These are phyloP conservation scores for Acanthosoma haemorrhoidale DNA, from an alignment of 2,888 invertebrate genomes.

Conservation along the genomic window DNA sequence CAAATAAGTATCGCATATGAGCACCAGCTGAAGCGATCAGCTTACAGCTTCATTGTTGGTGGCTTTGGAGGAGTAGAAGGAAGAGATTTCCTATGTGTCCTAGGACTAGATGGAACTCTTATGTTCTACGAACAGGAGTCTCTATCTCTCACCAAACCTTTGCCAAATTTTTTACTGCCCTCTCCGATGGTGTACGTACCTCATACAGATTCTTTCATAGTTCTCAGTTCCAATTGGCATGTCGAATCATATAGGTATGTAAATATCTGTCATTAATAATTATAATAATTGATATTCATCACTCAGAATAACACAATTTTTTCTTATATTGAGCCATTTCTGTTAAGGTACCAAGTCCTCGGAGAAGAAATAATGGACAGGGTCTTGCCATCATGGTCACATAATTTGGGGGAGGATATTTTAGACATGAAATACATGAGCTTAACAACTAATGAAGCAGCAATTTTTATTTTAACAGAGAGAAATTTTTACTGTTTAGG, in stretches of 20 bases:
- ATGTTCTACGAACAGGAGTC: constrained; percentile 91
- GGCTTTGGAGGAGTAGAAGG: constrained; percentile 79
- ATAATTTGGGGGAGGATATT: constrained; percentile 74
- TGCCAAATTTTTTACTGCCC: constrained; percentile 76
- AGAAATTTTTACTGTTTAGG: constrained; percentile 73
- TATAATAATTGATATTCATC: too few relatives aligned
- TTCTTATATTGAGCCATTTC: neutral
- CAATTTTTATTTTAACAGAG: constrained; percentile 76
- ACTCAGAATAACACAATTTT: neutral
- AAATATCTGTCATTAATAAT: too few relatives aligned
- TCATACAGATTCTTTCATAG: constrained; percentile 78
- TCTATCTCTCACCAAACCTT: constrained; percentile 72
- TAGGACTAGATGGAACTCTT: constrained; percentile 82
- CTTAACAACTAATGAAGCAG: constrained; percentile 57
- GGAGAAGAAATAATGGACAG: constrained; percentile 51
- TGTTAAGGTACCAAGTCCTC: constrained; percentile 47
- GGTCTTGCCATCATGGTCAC: constrained; percentile 70
- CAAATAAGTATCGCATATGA: constrained; percentile 65
- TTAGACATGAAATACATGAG: constrained; percentile 58
- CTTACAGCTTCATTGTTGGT: constrained; percentile 72
- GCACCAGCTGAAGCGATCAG: constrained; percentile 71
- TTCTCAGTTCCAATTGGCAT: constrained; percentile 72
- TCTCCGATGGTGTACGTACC: constrained; percentile 76
- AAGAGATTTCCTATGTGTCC: constrained; percentile 84
- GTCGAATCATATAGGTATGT: constrained; percentile 79